Conservation (phyloP, 1,140 invertebrate species). For the Drosophila mauritiana region DNA sequence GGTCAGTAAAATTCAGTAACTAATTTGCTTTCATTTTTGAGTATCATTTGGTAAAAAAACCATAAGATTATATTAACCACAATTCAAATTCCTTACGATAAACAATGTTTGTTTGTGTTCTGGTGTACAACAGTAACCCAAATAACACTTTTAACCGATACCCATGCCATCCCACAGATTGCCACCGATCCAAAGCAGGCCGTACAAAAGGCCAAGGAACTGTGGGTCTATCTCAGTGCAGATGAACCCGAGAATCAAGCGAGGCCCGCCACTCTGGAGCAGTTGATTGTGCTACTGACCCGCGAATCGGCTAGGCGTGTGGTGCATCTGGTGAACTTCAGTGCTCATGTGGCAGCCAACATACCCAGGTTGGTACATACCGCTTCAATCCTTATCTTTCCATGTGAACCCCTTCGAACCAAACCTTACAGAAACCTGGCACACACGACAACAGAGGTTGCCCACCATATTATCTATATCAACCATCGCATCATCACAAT, state of each 20-base stretch:
- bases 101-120: too few species aligned
- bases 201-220: conserved; percentile 89
- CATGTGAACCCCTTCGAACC: background rate
- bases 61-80: background rate
- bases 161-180: conserved; percentile 85
- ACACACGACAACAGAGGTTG: conserved; percentile 74
- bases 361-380: conserved; percentile 85
- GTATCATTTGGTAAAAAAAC: too few species aligned
- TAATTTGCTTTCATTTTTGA: too few species aligned
- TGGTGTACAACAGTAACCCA: too few species aligned
- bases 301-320: conserved; percentile 90
- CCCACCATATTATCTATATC: conserved; percentile 75
- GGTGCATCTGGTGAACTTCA: conserved; percentile 91
- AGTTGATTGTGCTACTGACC: conserved; percentile 89
- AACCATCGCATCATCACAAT: conserved; percentile 78
- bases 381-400: too few species aligned
- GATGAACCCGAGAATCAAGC: conserved; percentile 93
- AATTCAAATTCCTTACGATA: too few species aligned
- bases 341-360: conserved; percentile 86
- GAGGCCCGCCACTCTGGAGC: conserved; percentile 90
- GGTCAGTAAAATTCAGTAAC: conserved; percentile 85
- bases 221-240: conserved; percentile 89
- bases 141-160: background rate
- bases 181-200: conserved; percentile 91
- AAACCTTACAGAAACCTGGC: conserved; percentile 56